Base-by-base conservation (phyloP, 1,140 invertebrate genomes). In the Philopotamus ludificatus region DNA sequence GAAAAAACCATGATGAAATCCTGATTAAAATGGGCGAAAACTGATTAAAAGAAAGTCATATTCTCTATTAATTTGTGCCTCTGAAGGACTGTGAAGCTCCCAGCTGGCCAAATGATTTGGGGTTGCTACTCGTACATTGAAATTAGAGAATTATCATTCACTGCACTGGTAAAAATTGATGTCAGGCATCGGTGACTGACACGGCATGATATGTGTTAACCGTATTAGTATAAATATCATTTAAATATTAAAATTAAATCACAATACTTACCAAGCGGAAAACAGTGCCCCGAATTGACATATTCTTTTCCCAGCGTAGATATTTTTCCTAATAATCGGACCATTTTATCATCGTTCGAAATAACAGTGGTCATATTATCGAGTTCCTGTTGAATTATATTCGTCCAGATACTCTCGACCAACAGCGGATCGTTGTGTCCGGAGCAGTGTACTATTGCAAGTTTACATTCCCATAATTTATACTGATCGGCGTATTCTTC, bases 381-480 rank as follows among this genome's bases (percentile, higher is more conserved):
- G 65, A 77, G 77, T 8, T 81, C 82, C 58, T 82, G 80, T 20
- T 84, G 77, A 45, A 91, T 84, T 28, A 92, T 90, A 72, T 91
- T 88, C 39, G 84, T 85, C 90, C 90, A 92, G 63, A 92, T 91
- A 42, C 85, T 86, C 73, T 92, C 88, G 25, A 91, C 86, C 1
- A 92, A 76, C 65, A 88, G 76, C 0, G 88, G 84, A 74, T 91
- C 89, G 68, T 89, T 89, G 75, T 93, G 89, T 21, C 89, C 89
- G 1, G 90, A 89, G 72, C 90, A 93, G 67, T 93, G 89, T 23
- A 94, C 86, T 70, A 94, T 93, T 0, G 89, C 87, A 41, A 94
- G 77, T 78, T 94, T 90, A 73, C 90, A 92, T 77, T 93, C 91
- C 87, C 90, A 91, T 22, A 93, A 79, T 65, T 88, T 83, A 73